Evolutionary conservation across 2,888 invertebrate genomes (phyloP).

Genomic region (Podabrus alpinus): DNA sequence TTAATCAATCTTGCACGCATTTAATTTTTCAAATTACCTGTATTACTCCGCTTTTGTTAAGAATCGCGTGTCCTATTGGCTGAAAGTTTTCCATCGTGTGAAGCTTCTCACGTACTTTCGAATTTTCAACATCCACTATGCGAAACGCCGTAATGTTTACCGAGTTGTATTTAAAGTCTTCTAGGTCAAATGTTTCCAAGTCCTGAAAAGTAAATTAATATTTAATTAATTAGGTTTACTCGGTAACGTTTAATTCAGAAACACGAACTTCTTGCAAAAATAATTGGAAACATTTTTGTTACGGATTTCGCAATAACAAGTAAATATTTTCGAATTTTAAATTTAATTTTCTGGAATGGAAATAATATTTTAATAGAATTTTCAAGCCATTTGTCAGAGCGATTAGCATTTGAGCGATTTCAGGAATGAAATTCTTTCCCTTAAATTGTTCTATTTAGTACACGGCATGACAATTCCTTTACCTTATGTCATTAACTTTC

Average conservation of each 20-base stretch:
- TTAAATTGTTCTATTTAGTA: too few relatives aligned
- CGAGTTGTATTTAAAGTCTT: conserved; percentile 91
- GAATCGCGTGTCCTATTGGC: conserved; percentile 78
- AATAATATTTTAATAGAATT: too few relatives aligned
- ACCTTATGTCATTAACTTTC: too few relatives aligned
- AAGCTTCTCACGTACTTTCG: conserved; percentile 73
- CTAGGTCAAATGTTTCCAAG: conserved; percentile 83
- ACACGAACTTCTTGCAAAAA: neutral
- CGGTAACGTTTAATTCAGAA: neutral
- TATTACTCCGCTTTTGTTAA: conserved; percentile 69
- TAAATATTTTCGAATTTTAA: too few relatives aligned
- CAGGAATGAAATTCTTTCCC: too few relatives aligned
- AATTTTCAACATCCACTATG: conserved; percentile 79
- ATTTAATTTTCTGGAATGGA: too few relatives aligned
- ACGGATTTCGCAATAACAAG: too few relatives aligned
- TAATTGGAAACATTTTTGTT: neutral
- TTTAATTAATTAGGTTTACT: neutral
- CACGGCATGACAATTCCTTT: too few relatives aligned
- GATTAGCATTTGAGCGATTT: too few relatives aligned
- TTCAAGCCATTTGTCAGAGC: too few relatives aligned
- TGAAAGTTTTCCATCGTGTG: conserved; percentile 88
- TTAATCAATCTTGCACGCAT: conserved; percentile 9
- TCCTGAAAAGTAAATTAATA: conserved; percentile 61
- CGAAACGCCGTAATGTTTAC: conserved; percentile 96
- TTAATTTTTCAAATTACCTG: conserved; percentile 57